Evolutionary conservation across 2,888 invertebrate genomes (phyloP), one percentile per base, ranked within the genome.

Genomic region (Pyrocoelia pectoralis): DNA sequence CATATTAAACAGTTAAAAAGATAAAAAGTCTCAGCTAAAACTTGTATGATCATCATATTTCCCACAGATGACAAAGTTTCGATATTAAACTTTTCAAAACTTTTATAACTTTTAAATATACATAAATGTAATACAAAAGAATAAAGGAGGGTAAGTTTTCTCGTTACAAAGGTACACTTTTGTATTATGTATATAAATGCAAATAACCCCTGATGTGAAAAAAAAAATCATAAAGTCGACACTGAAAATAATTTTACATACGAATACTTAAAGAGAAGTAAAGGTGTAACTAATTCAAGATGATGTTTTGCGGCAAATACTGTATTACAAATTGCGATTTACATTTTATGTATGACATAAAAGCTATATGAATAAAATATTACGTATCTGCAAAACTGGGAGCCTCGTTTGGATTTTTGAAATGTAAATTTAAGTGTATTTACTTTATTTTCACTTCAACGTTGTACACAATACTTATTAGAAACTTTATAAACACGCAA

Each of bases 71-170:
- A 33, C 33, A 33, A 33, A 33, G 3, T 33, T 33, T 33, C n/a
- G 33, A 8, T 33, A 33, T 33, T 33, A 33, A 33, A 33, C 33
- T 33, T 33, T 33, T n/a, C 2, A n/a, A n/a, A 33, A 33, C 2
- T n/a, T 33, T 33, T 33, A n/a, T n/a, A 33, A 33, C 33, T 33
- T 33, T 33, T 33, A 33, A 33, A 33, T 33, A 33, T 33, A 33
- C 33, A 33, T 33, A 33, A 33, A 33, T 33, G n/a, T 33, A 33
- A 33, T 33, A 33, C 33, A 33, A 33, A 33, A n/a, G 33, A 33
- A 33, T 33, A 33, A 33, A 33, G n/a, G 33, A 33, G 33, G n/a
- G 33, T n/a, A 33, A 33, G 33, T 33, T 33, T 33, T 33, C 8
- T 33, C 33, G 33, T 33, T 33, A 33, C 33, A 33, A 33, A 33